Evolutionary conservation across 1,140 invertebrate genomes (phyloP), one percentile per base, ranked within the genome.

Genomic region (Pachypsylla venusta): DNA sequence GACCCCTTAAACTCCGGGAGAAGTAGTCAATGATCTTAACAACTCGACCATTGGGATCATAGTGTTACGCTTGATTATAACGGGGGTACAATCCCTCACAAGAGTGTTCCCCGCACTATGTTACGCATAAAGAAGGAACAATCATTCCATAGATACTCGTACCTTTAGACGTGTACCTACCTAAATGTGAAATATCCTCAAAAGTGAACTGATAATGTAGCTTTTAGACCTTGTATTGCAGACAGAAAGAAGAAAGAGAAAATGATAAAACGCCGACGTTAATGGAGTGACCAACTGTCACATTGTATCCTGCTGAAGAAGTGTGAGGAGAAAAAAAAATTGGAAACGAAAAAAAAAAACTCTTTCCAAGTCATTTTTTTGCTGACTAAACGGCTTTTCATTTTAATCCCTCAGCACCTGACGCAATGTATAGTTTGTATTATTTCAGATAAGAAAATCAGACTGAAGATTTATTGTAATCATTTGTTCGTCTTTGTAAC

Each of bases 261-360:
- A 48, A 48, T 7, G 22, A 35, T 10, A 35, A n/a, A 35, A 35
- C 16, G 22, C 16, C 22, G 4, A 5, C 42, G 42, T 48, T 48
- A 48, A 48, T 48, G 42, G 42, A 48, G 42, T 48, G 42, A 48
- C 42, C 42, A 48, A 48, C 42, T 48, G 42, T 48, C 42, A 48
- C 42, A 48, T 48, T 48, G 42, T 48, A 22, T 48, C 16, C 16
- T 48, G 42, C 42, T 48, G 42, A 48, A 7, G 7, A 22, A n/a
- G 42, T 10, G 7, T 10, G 42, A 48, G 42, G 42, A 22, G 42
- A 48, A 19, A n/a, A n/a, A n/a, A 35, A 35, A n/a, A 10, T 35
- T 10, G 30, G 30, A 35, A 35, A 35, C 10, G 16, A 35, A 35
- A 35, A 35, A 35, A 4, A n/a, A 22, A 22, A 48, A n/a, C 7